Conservation (phyloP, 2,113 vertebrate species). For the Anolis carolinensis region DNA sequence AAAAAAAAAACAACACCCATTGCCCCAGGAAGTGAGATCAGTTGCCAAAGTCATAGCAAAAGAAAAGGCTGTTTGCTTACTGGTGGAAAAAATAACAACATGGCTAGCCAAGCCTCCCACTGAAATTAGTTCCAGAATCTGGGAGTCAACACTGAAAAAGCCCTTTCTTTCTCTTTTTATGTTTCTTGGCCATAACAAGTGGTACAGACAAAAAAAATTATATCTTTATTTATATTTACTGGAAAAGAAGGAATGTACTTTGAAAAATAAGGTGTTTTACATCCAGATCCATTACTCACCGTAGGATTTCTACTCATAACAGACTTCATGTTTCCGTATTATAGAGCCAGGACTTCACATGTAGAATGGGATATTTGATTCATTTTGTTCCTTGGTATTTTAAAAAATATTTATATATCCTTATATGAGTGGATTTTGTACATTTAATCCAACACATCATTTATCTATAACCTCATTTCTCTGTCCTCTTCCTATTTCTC, state of each 20-base stretch:
- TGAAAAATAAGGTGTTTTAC: background rate
- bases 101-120: background rate
- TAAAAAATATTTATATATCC: no score
- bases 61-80: background rate
- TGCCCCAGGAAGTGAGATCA: background rate
- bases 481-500: no score
- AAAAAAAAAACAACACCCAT: background rate
- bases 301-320: conserved; percentile 40
- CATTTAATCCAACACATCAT: no score
- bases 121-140: background rate
- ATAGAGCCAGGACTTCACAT: background rate
- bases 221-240: background rate
- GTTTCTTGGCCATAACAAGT: background rate
- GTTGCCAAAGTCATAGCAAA: background rate
- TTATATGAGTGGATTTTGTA: no score
- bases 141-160: background rate
- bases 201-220: background rate
- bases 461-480: no score
- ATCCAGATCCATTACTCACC: conserved; percentile 44
- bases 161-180: background rate
- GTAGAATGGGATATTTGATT: background rate
- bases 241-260: background rate
- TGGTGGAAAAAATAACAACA: background rate
- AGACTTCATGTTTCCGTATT: conserved; percentile 41
- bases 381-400: background rate